phyloP scores from a whole-genome alignment of 2,888 invertebrate genomes.

The Sarcophaga carnaria region DNA sequence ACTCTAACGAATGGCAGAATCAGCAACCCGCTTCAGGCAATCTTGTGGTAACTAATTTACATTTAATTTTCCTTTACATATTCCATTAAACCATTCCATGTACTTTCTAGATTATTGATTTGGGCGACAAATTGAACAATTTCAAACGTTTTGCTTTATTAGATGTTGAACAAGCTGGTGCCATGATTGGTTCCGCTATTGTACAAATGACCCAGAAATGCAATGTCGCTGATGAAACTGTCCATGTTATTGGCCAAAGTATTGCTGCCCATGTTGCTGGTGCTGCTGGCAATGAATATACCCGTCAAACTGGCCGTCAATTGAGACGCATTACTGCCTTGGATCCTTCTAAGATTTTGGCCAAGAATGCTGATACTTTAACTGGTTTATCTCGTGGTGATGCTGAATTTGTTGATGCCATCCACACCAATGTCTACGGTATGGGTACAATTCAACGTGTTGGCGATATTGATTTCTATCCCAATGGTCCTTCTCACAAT shows the following conservation, averaged over 20 bases:
- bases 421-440: conserved; percentile 78
- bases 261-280: conserved; percentile 80
- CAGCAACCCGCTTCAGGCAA: conserved; percentile 50
- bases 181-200: conserved; percentile 75
- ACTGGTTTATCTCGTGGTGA: conserved; percentile 78
- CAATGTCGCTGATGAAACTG: conserved; percentile 74
- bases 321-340: conserved; percentile 80
- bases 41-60: conserved; percentile 47
- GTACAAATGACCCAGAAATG: conserved; percentile 73
- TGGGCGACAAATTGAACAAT: conserved; percentile 74
- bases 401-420: conserved; percentile 80
- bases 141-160: conserved; percentile 74
- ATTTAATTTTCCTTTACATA: too few species aligned
- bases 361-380: conserved; percentile 73
- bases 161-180: conserved; percentile 75
- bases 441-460: conserved; percentile 75
- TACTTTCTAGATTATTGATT: conserved; percentile 75
- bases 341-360: conserved; percentile 77
- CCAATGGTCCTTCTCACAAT: conserved; percentile 76
- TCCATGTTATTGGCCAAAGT: conserved; percentile 79
- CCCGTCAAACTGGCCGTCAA: conserved; percentile 76
- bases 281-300: conserved; percentile 76
- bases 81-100: conserved; percentile 71
- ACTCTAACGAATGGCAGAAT: conserved; percentile 59
- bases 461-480: conserved; percentile 80